A percentile compares a stretch with the other conserved stretches of the same genome.
These are phyloP conservation scores for Nylanderia fulva DNA, from an alignment of 1,140 invertebrate genomes.

Conservation along the genomic window DNA sequence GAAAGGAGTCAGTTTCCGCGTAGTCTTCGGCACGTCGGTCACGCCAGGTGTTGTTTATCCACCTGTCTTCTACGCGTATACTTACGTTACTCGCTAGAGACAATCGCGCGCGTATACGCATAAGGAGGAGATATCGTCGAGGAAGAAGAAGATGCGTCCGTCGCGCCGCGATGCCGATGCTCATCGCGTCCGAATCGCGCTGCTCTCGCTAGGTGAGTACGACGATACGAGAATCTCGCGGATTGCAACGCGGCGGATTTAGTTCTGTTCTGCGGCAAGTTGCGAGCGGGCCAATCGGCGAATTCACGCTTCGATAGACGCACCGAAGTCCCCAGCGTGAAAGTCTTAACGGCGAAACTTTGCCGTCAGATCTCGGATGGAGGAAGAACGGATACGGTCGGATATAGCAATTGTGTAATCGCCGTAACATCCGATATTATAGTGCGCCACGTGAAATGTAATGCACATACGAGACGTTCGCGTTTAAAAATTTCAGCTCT, in stretches of 20 bases:
- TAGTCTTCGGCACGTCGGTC: slow-evolving; percentile 77
- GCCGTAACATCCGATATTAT: background rate
- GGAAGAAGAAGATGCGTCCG: slow-evolving; percentile 49
- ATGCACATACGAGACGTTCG: background rate
- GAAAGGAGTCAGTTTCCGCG: slow-evolving; percentile 82
- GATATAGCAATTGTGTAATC: background rate
- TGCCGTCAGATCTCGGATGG: background rate
- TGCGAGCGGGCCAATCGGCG: slow-evolving; percentile 20
- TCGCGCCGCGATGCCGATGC: slow-evolving; percentile 53
- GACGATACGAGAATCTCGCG: background rate
- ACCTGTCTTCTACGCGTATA: background rate
- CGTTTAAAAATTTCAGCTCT: background rate
- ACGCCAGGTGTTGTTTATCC: slow-evolving; percentile 26
- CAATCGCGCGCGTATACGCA: too few species aligned
- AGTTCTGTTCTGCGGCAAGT: slow-evolving; percentile 37
- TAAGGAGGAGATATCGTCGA: slow-evolving; percentile 1
- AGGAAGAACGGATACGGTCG: background rate
- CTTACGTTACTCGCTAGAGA: background rate
- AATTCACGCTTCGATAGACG: background rate
- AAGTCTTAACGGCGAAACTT: slow-evolving; percentile 9
- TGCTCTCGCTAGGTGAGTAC: slow-evolving; percentile 73
- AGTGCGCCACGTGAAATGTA: background rate
- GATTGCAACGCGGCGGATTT: background rate
- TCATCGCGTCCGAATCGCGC: slow-evolving; percentile 52
- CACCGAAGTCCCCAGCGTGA: background rate